phyloP scores from a whole-genome alignment of 1,140 invertebrate genomes.

The Anoplolepis gracilipes region DNA sequence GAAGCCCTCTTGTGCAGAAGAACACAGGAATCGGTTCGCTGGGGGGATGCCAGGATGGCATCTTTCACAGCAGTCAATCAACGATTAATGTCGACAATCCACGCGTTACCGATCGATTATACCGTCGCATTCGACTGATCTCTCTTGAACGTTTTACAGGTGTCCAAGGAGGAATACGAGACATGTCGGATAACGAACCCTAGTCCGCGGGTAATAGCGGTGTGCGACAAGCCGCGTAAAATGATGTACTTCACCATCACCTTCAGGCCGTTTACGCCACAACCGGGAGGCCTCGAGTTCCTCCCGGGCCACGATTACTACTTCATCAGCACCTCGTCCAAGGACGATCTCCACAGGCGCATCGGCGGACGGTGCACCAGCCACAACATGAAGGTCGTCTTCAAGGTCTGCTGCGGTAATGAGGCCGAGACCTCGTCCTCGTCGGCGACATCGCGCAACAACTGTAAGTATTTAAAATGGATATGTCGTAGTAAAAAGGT shows the following conservation, averaged over 20 bases:
- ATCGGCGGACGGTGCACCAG: conserved; percentile 96
- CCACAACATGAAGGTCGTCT: conserved; percentile 98
- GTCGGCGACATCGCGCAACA: conserved; percentile 84
- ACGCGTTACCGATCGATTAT: conserved; percentile 52
- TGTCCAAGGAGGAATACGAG: conserved; percentile 97
- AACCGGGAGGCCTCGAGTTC: conserved; percentile 97
- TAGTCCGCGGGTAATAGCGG: conserved; percentile 96
- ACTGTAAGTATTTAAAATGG: conserved; percentile 80
- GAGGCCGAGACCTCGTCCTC: conserved; percentile 81
- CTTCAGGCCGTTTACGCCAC: conserved; percentile 97
- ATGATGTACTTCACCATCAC: conserved; percentile 98
- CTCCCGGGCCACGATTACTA: conserved; percentile 97
- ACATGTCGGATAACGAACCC: conserved; percentile 98
- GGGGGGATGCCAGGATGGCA: not conserved
- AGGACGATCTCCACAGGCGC: conserved; percentile 95
- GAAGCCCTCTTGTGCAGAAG: conserved; percentile 32
- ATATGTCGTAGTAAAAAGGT: not conserved
- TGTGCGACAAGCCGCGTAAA: conserved; percentile 97
- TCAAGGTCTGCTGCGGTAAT: conserved; percentile 95
- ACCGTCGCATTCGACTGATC: conserved; percentile 16
- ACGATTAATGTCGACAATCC: conserved; percentile 47
- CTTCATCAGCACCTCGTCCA: conserved; percentile 97
- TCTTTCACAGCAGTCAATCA: conserved; percentile 60
- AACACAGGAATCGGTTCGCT: not conserved
- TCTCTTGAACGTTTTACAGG: conserved; percentile 83